Base-by-base conservation (phyloP, 2,888 invertebrate species). In the Ferrisia virgata region DNA sequence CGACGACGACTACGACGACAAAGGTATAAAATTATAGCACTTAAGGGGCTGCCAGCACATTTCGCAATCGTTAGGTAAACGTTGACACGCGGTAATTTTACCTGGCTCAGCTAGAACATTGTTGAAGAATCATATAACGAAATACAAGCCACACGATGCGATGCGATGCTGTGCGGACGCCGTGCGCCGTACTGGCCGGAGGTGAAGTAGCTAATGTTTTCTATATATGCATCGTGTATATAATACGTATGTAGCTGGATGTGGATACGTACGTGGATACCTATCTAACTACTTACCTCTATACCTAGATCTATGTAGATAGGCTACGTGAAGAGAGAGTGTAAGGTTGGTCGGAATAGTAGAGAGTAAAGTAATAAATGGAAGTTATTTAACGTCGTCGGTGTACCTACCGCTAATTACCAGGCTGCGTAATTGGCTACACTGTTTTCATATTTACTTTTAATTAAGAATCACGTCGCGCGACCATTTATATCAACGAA, bases 361-460 rank as follows among this genome's bases (percentile, higher is more conserved):
- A 25, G 64, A 64, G 64, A 79, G 79, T 43, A 25, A 39, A 40
- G 79, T 79, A 79, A 79, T 79, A 79, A 79, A 79, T 40, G 79
- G 25, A 79, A 79, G 79, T 79, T 79, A 79, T 79, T 79, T 79
- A 79, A 79, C 79, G 79, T 79, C 79, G 79, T 40, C 39, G 79
- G 40, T 79, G 25, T 40, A 36, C 40, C 79, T 79, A 79, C 79
- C 79, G 43, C 43, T 79, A 79, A 79, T 79, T 79, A 79, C 43
- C 40, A 43, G 15, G 79, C 79, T 43, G 40, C 79, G 79, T 79
- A 79, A 81, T 58, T 81, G 81, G 58, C 81, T 81, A 53, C 81
- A 81, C 81, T 81, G 58, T 81, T 81, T 81, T 53, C 81, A 81
- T 81, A 81, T 81, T 81, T 81, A 81, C 58, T 81, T 81, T 81